phyloP scores from a whole-genome alignment of 2,797 vertebrate genomes.

The Taeniopygia guttata region DNA sequence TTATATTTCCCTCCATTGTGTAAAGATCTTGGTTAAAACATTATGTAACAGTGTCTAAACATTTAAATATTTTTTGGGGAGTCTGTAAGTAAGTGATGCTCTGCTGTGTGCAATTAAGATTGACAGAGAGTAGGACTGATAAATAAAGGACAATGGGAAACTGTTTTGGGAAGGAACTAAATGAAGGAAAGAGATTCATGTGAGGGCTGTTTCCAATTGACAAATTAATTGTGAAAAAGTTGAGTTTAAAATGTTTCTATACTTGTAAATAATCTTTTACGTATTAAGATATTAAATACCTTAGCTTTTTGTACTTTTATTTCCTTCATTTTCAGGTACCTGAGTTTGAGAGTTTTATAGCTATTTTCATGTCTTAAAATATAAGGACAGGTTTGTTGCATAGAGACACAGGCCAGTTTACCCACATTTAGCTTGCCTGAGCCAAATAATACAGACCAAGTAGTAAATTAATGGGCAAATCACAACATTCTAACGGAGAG shows the following conservation, averaged over 20 bases:
- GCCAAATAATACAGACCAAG: background rate
- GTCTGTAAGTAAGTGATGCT: background rate
- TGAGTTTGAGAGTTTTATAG: background rate
- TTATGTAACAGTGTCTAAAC: background rate
- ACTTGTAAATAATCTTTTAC: background rate
- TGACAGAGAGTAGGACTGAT: background rate
- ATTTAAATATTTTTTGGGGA: background rate
- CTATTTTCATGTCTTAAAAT: background rate
- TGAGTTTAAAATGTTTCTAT: background rate
- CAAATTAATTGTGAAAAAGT: background rate
- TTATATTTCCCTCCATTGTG: background rate
- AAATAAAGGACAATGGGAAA: background rate
- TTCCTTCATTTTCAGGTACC: background rate
- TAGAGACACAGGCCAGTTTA: background rate
- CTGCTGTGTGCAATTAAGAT: conserved; percentile 16
- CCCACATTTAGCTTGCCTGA: background rate
- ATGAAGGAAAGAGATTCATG: background rate
- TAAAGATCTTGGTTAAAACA: background rate
- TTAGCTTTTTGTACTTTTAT: background rate
- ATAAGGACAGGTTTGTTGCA: background rate
- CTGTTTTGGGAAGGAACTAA: background rate
- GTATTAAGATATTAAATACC: background rate
- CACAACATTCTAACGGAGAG: background rate
- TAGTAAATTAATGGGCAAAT: background rate
- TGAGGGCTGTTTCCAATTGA: background rate